phyloP scores from a whole-genome alignment of 2,113 vertebrate species.

The Brachypteracias leptosomus region DNA sequence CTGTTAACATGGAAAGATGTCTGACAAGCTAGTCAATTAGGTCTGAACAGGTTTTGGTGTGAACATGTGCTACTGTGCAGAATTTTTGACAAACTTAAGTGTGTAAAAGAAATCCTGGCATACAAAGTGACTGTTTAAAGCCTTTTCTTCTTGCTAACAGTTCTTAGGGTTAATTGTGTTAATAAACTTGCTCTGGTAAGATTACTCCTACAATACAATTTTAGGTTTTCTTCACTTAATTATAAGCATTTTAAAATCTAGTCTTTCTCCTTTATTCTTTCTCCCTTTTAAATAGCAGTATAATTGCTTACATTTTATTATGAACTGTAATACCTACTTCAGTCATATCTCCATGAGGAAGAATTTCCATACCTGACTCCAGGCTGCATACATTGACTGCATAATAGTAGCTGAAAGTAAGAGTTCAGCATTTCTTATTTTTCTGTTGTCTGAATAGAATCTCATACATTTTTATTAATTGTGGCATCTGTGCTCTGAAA shows the following conservation, averaged over 20 bases:
- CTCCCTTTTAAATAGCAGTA: background rate
- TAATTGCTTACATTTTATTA: background rate
- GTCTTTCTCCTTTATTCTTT: background rate
- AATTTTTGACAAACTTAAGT: background rate
- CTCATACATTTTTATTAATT: background rate
- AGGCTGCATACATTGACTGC: constrained; percentile 73
- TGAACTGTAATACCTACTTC: background rate
- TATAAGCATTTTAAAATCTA: background rate
- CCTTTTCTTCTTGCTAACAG: background rate
- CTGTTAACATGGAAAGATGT: background rate
- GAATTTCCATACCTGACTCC: constrained; percentile 69
- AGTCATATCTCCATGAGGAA: constrained; percentile 77
- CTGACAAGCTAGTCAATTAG: background rate
- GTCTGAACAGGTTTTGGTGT: background rate
- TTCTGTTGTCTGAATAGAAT: background rate
- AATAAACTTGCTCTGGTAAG: background rate
- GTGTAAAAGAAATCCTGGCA: background rate
- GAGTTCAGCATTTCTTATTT: background rate
- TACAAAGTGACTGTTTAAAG: background rate
- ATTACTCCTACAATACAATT: background rate
- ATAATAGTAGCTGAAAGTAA: constrained; percentile 69
- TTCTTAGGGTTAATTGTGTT: background rate
- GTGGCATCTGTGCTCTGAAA: background rate
- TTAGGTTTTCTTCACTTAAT: background rate
- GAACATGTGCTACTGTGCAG: background rate